phyloP scores from a whole-genome alignment of 2,888 invertebrate genomes.

The Idaea biselata region DNA sequence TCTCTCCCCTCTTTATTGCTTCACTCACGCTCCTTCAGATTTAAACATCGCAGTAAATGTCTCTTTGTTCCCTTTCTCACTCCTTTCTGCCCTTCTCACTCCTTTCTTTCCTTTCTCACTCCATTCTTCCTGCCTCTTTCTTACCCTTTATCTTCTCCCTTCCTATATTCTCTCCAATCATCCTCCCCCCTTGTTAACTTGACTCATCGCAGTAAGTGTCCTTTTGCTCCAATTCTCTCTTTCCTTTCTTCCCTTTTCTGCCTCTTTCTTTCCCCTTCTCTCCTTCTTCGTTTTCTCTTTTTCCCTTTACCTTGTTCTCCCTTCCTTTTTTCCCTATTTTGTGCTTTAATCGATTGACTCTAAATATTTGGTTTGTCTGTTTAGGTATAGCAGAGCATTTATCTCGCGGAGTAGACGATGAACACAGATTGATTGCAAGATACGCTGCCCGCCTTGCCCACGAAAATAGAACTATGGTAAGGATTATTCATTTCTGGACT shows the following conservation, averaged over 20 bases:
- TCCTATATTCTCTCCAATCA: too few species aligned
- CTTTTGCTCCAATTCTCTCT: background rate
- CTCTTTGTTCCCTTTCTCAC: background rate
- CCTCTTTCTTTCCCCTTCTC: too few species aligned
- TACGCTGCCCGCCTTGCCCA: conserved; percentile 98
- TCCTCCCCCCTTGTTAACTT: too few species aligned
- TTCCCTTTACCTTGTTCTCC: background rate
- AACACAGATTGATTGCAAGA: conserved; percentile 96
- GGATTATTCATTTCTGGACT: too few species aligned
- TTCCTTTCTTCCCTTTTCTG: too few species aligned
- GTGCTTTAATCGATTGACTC: background rate
- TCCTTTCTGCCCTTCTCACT: background rate
- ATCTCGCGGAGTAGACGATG: conserved; percentile 88
- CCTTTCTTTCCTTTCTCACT: background rate
- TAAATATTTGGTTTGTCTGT: background rate
- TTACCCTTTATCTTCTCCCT: too few species aligned
- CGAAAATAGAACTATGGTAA: conserved; percentile 89
- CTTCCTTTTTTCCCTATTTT: background rate
- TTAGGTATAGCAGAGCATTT: conserved; percentile 70
- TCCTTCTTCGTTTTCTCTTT: too few species aligned
- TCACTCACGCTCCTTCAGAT: too few species aligned
- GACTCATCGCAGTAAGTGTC: conserved; percentile 22
- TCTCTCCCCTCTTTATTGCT: too few species aligned
- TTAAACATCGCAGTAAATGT: background rate
- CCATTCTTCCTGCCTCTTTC: background rate